Evolutionary conservation across 2,888 invertebrate genomes (phyloP).

Genomic region (Unio delphinus): DNA sequence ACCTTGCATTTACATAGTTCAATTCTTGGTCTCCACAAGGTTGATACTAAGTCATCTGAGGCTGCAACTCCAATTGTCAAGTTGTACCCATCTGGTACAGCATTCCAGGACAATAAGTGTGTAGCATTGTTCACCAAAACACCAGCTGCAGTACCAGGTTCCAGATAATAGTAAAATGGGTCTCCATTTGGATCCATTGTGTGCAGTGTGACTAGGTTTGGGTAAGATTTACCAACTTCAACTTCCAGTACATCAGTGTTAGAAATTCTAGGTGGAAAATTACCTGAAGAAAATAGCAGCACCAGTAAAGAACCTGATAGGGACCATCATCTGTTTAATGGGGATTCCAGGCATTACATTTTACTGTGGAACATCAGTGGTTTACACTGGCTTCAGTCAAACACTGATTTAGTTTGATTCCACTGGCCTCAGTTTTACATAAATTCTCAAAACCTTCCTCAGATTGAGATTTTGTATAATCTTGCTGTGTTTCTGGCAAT

Average conservation of each 20-base stretch:
- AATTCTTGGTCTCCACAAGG: constrained; percentile 37
- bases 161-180: constrained; percentile 24
- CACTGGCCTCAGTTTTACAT: too few species aligned
- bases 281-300: constrained; percentile 25
- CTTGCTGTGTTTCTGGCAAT: too few species aligned
- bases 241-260: constrained; percentile 32
- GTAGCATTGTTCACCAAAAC: constrained; percentile 21
- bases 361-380: too few species aligned
- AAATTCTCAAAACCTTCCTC: too few species aligned
- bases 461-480: too few species aligned
- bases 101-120: constrained; percentile 25
- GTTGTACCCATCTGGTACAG: constrained; percentile 17
- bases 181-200: constrained; percentile 43
- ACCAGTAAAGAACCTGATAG: background rate
- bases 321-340: background rate
- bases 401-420: too few species aligned
- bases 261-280: constrained; percentile 30
- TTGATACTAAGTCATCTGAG: constrained; percentile 35
- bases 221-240: constrained; percentile 26
- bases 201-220: constrained; percentile 19
- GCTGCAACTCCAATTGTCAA: constrained; percentile 25
- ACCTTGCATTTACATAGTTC: constrained; percentile 45
- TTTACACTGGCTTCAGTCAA: too few species aligned
- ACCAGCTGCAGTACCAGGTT: constrained; percentile 26
- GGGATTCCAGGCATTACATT: background rate